phyloP scores from a whole-genome alignment of 2,113 vertebrate genomes.

The Proterorhinus semilunaris region DNA sequence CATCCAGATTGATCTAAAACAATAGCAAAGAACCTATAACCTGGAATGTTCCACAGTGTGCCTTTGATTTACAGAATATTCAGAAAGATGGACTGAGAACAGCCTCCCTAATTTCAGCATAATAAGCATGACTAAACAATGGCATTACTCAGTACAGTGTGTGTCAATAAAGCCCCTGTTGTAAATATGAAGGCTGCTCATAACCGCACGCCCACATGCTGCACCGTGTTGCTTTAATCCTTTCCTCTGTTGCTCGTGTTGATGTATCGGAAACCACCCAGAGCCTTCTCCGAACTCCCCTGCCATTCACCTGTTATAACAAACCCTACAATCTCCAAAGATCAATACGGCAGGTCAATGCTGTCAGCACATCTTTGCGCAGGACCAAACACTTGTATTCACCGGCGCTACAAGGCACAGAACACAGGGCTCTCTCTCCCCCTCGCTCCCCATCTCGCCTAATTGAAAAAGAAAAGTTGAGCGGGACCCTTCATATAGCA shows the following conservation, averaged over 20 bases:
- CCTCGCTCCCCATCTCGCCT: conserved; percentile 25
- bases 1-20: too few relatives aligned
- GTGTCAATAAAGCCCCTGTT: too few relatives aligned
- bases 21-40: too few relatives aligned
- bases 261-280: conserved; percentile 37
- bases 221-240: conserved; percentile 1
- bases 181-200: too few relatives aligned
- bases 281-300: conserved; percentile 30
- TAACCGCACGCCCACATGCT: not conserved
- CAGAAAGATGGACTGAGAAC: too few relatives aligned
- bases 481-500: conserved; percentile 33
- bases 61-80: too few relatives aligned
- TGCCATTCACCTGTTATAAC: conserved; percentile 32
- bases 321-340: conserved; percentile 29
- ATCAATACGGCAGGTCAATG: conserved; percentile 47
- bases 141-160: too few relatives aligned
- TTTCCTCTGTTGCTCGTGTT: conserved; percentile 7
- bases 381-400: conserved; percentile 34
- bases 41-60: too few relatives aligned
- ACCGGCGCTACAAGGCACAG: conserved; percentile 17
- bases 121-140: too few relatives aligned
- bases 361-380: conserved; percentile 47
- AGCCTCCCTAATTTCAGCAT: too few relatives aligned
- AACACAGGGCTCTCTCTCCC: conserved; percentile 31
- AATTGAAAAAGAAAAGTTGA: conserved; percentile 71